These are phyloP conservation scores for Scartelaos histophorus DNA, from an alignment of 2,113 vertebrate species.

Conservation along the genomic window DNA sequence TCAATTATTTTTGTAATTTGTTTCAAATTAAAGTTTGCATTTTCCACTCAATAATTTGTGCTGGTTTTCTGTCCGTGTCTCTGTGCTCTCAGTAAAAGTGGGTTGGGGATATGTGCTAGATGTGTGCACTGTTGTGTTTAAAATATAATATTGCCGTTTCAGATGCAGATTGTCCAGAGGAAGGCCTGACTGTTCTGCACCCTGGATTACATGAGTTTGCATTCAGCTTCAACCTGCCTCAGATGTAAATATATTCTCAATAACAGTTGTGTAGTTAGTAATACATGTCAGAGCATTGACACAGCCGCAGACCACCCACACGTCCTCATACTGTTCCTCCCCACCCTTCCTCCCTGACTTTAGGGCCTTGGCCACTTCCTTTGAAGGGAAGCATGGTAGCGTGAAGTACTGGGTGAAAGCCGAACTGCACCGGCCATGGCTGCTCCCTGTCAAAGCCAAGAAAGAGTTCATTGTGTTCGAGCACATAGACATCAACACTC, in stretches of 20 bases:
- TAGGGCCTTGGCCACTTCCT: conserved; percentile 99
- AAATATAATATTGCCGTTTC: conserved; percentile 49
- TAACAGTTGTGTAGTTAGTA: not conserved
- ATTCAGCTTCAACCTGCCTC: conserved; percentile 98
- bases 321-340: conserved; percentile 2
- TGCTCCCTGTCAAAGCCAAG: conserved; percentile 96
- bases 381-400: conserved; percentile 97
- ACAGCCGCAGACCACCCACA: conserved; percentile 13
- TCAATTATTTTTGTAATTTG: not conserved
- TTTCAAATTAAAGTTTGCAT: not conserved
- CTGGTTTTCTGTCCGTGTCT: not conserved
- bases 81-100: not conserved
- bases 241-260: conserved; percentile 85
- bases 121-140: not conserved
- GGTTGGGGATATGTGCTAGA: not conserved
- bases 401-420: conserved; percentile 99
- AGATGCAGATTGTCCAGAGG: conserved; percentile 94
- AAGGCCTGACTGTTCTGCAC: conserved; percentile 88
- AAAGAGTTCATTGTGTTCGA: conserved; percentile 99
- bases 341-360: conserved; percentile 35
- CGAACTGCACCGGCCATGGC: conserved; percentile 95
- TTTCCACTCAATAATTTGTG: not conserved
- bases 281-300: not conserved
- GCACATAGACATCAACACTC: conserved; percentile 99
- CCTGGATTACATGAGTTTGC: conserved; percentile 96